These are phyloP conservation scores for Forbesichthys agassizii DNA, from an alignment of 2,113 vertebrate species.

Conservation along the genomic window DNA sequence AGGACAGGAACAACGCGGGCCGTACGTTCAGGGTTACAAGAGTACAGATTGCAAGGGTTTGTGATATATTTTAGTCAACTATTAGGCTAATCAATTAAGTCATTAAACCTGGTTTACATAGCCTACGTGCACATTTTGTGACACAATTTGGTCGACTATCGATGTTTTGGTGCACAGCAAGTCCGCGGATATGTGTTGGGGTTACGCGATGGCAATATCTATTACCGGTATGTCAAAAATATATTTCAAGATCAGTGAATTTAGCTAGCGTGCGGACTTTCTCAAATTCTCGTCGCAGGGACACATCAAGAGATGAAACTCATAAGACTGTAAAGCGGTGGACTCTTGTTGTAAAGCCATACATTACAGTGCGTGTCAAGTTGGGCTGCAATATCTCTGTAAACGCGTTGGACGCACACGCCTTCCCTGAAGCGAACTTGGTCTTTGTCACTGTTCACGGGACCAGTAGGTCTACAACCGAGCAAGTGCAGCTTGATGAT, in stretches of 20 bases:
- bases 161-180: constrained; percentile 45
- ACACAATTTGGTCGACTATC: neutral
- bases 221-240: neutral
- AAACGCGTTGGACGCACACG: constrained; percentile 80
- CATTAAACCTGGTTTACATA: too few relatives aligned
- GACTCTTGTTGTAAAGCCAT: constrained; percentile 80
- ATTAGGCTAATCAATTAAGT: too few relatives aligned
- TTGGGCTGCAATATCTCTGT: constrained; percentile 83
- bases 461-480: constrained; percentile 17
- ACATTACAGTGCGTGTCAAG: constrained; percentile 75
- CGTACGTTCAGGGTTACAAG: too few relatives aligned
- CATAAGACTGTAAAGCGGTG: constrained; percentile 69
- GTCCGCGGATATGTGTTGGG: constrained; percentile 20
- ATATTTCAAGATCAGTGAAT: neutral
- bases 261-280: constrained; percentile 15
- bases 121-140: neutral
- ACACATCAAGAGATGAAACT: neutral
- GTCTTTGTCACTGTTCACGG: constrained; percentile 76
- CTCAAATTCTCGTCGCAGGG: constrained; percentile 33
- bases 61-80: too few relatives aligned
- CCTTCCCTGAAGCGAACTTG: constrained; percentile 77
- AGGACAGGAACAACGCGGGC: too few relatives aligned
- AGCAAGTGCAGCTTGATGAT: constrained; percentile 44
- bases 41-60: too few relatives aligned
- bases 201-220: constrained; percentile 34